phyloP scores from a whole-genome alignment of 2,113 vertebrate species.

The Zapornia atra region DNA sequence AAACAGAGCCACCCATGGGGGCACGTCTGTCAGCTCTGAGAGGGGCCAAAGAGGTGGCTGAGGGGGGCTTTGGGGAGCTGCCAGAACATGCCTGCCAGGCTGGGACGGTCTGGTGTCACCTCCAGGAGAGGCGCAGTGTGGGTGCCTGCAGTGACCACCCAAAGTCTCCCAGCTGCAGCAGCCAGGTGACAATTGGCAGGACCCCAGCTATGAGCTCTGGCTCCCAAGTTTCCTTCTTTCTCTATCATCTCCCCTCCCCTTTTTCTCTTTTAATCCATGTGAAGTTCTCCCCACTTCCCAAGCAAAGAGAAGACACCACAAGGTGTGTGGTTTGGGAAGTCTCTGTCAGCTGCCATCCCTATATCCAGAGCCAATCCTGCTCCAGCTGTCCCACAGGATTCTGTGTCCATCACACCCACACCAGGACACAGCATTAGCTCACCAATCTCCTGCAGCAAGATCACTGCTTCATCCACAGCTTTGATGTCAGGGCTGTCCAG shows the following conservation, averaged over 20 bases:
- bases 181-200: neutral
- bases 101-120: neutral
- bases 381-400: neutral
- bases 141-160: neutral
- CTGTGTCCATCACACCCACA: neutral
- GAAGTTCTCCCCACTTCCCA: neutral
- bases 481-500: conserved; percentile 89
- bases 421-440: neutral
- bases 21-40: fast-evolving
- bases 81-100: neutral
- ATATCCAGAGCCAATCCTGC: neutral
- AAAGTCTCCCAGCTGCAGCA: neutral
- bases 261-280: neutral
- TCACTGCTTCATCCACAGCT: conserved; percentile 88
- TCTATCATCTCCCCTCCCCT: fast-evolving
- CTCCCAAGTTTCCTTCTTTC: neutral
- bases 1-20: neutral
- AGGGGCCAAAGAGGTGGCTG: fast-evolving
- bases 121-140: neutral
- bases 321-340: fast-evolving
- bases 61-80: neutral
- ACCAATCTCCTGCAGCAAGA: conserved; percentile 90
- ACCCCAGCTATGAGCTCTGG: neutral
- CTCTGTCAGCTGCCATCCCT: neutral
- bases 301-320: neutral